Conservation (phyloP, 1,140 invertebrate genomes). For the Magallana angulata region DNA sequence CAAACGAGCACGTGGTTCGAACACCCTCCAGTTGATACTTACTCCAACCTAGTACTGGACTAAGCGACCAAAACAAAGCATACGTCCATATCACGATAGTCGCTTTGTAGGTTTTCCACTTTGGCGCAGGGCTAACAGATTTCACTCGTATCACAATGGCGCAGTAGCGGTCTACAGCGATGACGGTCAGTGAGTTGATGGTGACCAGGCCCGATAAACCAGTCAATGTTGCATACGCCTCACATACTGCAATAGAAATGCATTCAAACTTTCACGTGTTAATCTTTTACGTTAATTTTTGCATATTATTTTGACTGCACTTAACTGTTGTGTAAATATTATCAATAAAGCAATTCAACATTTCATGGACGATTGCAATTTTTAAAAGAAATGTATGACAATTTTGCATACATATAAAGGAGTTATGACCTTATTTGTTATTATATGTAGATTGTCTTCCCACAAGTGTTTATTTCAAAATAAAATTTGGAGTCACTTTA, state of each 20-base stretch:
- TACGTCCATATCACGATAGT: constrained; percentile 59
- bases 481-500: too few relatives aligned
- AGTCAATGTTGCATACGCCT: constrained; percentile 52
- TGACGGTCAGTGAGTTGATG: constrained; percentile 60
- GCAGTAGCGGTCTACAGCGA: constrained; percentile 60
- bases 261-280: neutral
- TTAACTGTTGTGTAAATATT: too few relatives aligned
- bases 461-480: too few relatives aligned
- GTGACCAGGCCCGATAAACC: constrained; percentile 55
- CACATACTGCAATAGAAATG: constrained; percentile 56
- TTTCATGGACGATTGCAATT: too few relatives aligned
- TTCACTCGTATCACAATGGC: constrained; percentile 67
- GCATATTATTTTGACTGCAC: too few relatives aligned
- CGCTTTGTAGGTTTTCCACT: constrained; percentile 19
- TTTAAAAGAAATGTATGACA: too few relatives aligned
- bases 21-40: constrained; percentile 59
- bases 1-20: constrained; percentile 62
- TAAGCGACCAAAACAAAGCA: constrained; percentile 51
- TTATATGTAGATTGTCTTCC: too few relatives aligned
- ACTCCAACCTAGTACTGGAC: constrained; percentile 65
- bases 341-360: too few relatives aligned
- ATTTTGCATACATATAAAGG: too few relatives aligned
- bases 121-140: neutral
- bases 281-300: neutral
- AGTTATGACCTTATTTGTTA: too few relatives aligned